Base-by-base conservation (phyloP, 2,113 vertebrate genomes). In the Formicarius rufipectus region DNA sequence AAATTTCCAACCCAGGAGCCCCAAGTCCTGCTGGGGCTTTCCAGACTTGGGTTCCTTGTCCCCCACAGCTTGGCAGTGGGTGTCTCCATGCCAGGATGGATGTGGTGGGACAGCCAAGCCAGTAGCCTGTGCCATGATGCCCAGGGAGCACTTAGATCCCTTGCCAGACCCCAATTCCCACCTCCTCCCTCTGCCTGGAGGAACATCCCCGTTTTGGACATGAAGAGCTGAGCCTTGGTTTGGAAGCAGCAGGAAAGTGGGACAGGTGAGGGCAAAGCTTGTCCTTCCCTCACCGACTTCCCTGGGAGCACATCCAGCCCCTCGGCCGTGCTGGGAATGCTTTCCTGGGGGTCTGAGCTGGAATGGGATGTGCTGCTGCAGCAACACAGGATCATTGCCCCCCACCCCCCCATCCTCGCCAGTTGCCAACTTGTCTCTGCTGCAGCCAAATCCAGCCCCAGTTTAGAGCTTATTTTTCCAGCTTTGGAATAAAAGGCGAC, bases 341-440 rank as follows among this genome's bases (percentile, higher is more conserved):
- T 42, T n/a, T 33, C 14, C 28, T 2, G n/a, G 40, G 31, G 11
- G 11, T 47, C 63, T 20, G 17, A 56, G 31, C 71, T 55, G 72
- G 78, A 13, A 10, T 4, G 31, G 60, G 77, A 55, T 19, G 3
- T 0, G 2, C 35, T 39, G 52, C 82, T 49, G 35, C 25, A 4
- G 53, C 33, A 67, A 20, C 47, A 6, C 2, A 3, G 39, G 64
- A 10, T 77, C 7, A 4, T 33, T n/a, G n/a, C n/a, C n/a, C 23
- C 30, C 47, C 31, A 3, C 5, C 62, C 39, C 21, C 21, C 33
- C 12, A n/a, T 14, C 14, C 33, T 31, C 9, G 25, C 39, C 60
- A 30, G 16, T 35, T 95, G 98, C 97, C 98, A 98, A 79, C 66
- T 24, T 55, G 45, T 33, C 13, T 45, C 44, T 68, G 58, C 63